These are phyloP conservation scores for Brenthis hecate DNA, from an alignment of 2,888 invertebrate species.

Conservation along the genomic window DNA sequence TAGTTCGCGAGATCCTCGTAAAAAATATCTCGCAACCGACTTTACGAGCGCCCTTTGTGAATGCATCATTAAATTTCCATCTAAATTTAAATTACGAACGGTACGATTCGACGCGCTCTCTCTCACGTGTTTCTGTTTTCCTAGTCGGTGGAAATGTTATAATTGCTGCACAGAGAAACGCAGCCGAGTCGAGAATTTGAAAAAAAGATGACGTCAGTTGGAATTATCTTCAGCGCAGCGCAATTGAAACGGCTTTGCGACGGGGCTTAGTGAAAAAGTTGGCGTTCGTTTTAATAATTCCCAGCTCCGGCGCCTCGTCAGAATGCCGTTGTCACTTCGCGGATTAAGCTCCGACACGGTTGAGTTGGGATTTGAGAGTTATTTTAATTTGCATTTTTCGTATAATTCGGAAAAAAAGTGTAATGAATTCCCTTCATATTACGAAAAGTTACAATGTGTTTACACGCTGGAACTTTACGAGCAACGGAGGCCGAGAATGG, in stretches of 20 bases:
- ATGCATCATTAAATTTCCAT: constrained; percentile 83
- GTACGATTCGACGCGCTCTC: constrained; percentile 75
- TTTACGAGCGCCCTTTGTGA: constrained; percentile 82
- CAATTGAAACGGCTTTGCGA: constrained; percentile 83
- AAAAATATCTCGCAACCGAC: constrained; percentile 82
- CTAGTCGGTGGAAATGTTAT: constrained; percentile 81
- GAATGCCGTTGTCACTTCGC: constrained; percentile 83
- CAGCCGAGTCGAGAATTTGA: constrained; percentile 78
- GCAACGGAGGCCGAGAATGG: constrained; percentile 56
- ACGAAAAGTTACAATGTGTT: constrained; percentile 53
- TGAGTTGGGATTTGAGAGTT: constrained; percentile 80
- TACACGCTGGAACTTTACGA: constrained; percentile 63
- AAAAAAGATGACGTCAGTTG: constrained; percentile 82
- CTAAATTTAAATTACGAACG: constrained; percentile 82
- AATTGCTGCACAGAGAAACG: constrained; percentile 80
- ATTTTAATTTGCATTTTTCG: constrained; percentile 80
- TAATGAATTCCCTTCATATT: constrained; percentile 52
- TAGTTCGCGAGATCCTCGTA: constrained; percentile 83
- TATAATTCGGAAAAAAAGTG: constrained; percentile 62
- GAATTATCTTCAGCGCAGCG: constrained; percentile 83
- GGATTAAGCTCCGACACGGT: constrained; percentile 82
- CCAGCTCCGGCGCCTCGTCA: constrained; percentile 82
- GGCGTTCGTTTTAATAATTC: constrained; percentile 83
- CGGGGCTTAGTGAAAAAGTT: constrained; percentile 82
- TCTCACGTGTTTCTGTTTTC: constrained; percentile 81